Conservation (phyloP, 2,888 invertebrate genomes). For the Laspeyria flexula region DNA sequence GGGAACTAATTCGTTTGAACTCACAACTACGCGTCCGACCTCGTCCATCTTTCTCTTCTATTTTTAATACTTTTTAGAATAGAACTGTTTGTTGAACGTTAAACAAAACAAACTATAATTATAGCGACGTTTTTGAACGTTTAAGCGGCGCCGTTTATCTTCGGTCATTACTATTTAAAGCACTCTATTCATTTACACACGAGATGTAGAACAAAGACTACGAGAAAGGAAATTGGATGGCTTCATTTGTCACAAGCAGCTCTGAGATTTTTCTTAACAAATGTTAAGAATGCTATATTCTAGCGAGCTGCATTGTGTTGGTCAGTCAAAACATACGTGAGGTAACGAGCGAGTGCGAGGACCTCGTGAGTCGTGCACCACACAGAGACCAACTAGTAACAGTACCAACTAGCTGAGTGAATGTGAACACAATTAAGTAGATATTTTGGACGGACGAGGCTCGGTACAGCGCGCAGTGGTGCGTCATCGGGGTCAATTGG, state of each 20-base stretch:
- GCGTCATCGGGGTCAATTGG: slow-evolving; percentile 72
- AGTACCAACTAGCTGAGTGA: slow-evolving; percentile 9
- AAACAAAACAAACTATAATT: slow-evolving; percentile 30
- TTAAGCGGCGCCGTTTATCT: slow-evolving; percentile 26
- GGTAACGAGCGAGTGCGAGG: slow-evolving; percentile 11
- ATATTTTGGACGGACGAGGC: slow-evolving; percentile 17
- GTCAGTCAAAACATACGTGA: slow-evolving; percentile 26
- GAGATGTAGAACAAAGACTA: slow-evolving; percentile 2
- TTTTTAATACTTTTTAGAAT: slow-evolving; percentile 25
- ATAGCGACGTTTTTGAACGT: slow-evolving; percentile 15
- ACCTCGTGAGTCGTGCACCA: too few species aligned
- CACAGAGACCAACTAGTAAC: too few species aligned
- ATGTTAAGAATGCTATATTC: slow-evolving; percentile 5
- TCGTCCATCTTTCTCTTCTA: slow-evolving; percentile 16
- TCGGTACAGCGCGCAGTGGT: slow-evolving; percentile 29
- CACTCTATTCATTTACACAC: slow-evolving; percentile 8
- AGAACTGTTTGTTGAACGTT: slow-evolving; percentile 18
- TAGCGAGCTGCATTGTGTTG: slow-evolving; percentile 8
- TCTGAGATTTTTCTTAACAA: slow-evolving; percentile 5
- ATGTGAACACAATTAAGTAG: slow-evolving; percentile 20
- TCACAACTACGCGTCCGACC: slow-evolving; percentile 3
- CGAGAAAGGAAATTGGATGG: background rate
- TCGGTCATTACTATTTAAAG: slow-evolving; percentile 11
- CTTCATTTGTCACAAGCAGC: slow-evolving; percentile 17
- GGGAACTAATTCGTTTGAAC: slow-evolving; percentile 8